Evolutionary conservation across 2,113 vertebrate species (phyloP), one percentile per base, ranked within the genome.

Genomic region (Pelodiscus sinensis): DNA sequence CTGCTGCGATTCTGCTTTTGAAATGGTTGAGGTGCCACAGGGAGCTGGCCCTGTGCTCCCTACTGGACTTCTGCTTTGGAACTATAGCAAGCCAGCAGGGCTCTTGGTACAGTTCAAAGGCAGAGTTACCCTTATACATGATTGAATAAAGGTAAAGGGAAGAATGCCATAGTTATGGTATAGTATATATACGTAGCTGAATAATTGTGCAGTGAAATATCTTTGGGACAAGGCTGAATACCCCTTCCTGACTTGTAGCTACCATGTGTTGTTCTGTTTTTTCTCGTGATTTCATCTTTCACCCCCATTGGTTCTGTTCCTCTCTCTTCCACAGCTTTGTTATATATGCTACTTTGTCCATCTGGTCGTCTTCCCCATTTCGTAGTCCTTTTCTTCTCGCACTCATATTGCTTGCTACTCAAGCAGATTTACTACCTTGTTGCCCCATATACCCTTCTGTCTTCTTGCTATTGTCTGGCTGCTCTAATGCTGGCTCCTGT

Each of bases 401-500:
- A 31, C 60, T 51, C 56, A 80, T 82, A 65, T 27, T 88, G 2
- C 18, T 90, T 31, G 12, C n/a, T n/a, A 13, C 44, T 86, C 50
- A 44, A 27, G 54, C 62, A 0, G 54, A 29, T 75, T 62, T 87
- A 29, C 83, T 90, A 8, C 12, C 44, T 77, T 10, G 73, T 50
- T 25, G 22, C 73, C 38, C 50, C 73, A 31, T 29, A 4, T 25
- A 8, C 62, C 57, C 9, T 29, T 95, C 38, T n/a, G 77, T 81
- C 65, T 22, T 54, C 21, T 82, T 89, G 78, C 85, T 85, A 22
- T 16, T 94, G 90, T 38, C 84, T 93, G 62, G 82, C 71, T 81
- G 5, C 38, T 77, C 38, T 38, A 44, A 13, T 92, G 56, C 11
- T 89, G 13, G 27, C 85, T 90, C 82, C 58, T 1, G 11, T 82